Percentiles rank a stretch among this genome's conserved stretches.
These are phyloP conservation scores for Seira sanloemensis DNA, from an alignment of 2,888 invertebrate genomes.

Conservation along the genomic window DNA sequence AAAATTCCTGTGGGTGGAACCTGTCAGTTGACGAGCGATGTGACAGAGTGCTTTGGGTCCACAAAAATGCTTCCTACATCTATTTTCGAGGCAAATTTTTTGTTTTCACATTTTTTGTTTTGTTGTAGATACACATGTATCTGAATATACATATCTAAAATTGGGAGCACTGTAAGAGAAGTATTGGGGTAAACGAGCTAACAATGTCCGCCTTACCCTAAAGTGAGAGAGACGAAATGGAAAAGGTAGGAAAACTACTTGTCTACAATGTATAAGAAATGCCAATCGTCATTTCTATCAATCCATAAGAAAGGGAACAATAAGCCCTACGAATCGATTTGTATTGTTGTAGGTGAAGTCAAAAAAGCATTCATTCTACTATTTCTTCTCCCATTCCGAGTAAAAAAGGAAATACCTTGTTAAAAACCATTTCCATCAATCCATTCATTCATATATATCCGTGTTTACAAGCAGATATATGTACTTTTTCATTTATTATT, in stretches of 20 bases:
- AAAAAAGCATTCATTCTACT: background rate
- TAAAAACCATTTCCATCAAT: conserved; percentile 53
- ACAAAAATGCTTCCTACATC: too few relatives aligned
- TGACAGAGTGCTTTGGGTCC: too few relatives aligned
- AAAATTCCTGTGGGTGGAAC: too few relatives aligned
- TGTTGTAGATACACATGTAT: too few relatives aligned
- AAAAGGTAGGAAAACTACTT: background rate
- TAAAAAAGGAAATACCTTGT: conserved; percentile 33
- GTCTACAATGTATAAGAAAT: conserved; percentile 21
- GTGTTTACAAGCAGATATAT: background rate
- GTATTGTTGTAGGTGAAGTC: conserved; percentile 45
- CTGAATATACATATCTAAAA: too few relatives aligned
- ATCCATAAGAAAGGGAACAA: conserved; percentile 45
- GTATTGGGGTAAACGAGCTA: too few relatives aligned
- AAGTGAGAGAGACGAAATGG: too few relatives aligned
- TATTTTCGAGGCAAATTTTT: too few relatives aligned
- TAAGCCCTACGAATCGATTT: conserved; percentile 52
- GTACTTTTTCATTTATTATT: conserved; percentile 47
- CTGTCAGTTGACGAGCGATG: too few relatives aligned
- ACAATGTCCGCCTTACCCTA: too few relatives aligned
- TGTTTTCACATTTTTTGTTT: too few relatives aligned
- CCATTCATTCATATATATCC: conserved; percentile 34
- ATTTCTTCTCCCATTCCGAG: background rate
- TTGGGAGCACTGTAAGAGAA: too few relatives aligned
- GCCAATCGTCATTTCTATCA: conserved; percentile 57